Evolutionary conservation across 2,888 invertebrate species (phyloP).

Genomic region (Ryuthela nishihirai): DNA sequence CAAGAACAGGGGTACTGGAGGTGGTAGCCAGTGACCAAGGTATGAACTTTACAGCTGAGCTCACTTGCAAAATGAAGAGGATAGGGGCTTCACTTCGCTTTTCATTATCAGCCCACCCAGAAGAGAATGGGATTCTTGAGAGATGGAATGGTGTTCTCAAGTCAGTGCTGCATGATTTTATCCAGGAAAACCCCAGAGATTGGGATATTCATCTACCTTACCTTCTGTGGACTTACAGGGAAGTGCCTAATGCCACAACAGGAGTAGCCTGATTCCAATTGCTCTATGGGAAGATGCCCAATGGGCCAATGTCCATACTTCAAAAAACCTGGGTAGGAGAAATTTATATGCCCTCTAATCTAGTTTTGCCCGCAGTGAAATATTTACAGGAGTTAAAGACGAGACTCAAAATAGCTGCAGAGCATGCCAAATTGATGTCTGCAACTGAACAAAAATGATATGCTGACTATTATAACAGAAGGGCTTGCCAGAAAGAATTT

Average conservation of each 20-base stretch:
- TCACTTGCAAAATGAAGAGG: not conserved
- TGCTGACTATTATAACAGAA: not conserved
- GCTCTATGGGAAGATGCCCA: no score
- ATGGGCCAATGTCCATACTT: no score
- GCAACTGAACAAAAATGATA: not conserved
- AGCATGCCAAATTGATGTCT: no score
- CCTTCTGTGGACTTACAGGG: no score
- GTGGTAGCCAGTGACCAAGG: conserved; percentile 2
- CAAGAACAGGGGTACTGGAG: not conserved
- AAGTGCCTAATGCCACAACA: no score
- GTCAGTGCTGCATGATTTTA: conserved; percentile 1
- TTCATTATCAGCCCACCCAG: not conserved
- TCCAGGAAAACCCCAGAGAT: not conserved
- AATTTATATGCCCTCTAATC: no score
- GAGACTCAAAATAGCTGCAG: not conserved
- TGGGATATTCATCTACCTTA: no score
- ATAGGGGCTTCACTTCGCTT: not conserved
- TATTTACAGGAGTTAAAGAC: not conserved
- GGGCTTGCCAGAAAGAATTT: not conserved
- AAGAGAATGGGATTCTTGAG: conserved; percentile 1
- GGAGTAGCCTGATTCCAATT: no score
- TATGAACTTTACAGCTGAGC: not conserved
- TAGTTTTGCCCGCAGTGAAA: not conserved
- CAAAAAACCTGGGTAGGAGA: no score
- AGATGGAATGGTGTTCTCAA: conserved; percentile 1